These are phyloP conservation scores for Paraescarpia echinospica DNA, from an alignment of 1,140 invertebrate genomes.

Conservation along the genomic window DNA sequence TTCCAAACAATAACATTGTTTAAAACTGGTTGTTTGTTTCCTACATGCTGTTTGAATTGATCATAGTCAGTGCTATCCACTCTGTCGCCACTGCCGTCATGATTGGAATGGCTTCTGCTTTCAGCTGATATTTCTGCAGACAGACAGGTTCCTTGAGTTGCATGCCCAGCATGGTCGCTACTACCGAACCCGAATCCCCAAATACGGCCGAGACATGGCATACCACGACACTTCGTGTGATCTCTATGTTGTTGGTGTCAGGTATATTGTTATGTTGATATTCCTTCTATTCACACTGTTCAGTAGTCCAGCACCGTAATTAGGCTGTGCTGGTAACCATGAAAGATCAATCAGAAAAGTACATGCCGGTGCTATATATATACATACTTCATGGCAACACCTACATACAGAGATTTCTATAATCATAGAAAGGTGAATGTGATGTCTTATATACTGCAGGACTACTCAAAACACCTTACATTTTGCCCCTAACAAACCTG, in stretches of 20 bases:
- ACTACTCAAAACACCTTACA: no score
- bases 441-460: no score
- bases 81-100: background rate
- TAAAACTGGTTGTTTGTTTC: slow-evolving; percentile 12
- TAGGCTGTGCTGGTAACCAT: no score
- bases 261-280: slow-evolving; percentile 59
- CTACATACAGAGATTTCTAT: no score
- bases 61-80: background rate
- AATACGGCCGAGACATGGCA: slow-evolving; percentile 91
- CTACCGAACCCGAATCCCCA: slow-evolving; percentile 87
- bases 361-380: no score
- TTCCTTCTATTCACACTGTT: background rate
- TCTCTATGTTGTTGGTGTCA: slow-evolving; percentile 85
- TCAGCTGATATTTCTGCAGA: slow-evolving; percentile 65
- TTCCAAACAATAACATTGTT: background rate
- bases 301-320: no score
- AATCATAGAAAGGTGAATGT: no score
- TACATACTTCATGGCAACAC: no score
- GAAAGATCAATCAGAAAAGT: no score
- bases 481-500: no score
- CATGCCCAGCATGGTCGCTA: slow-evolving; percentile 91
- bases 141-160: slow-evolving; percentile 86
- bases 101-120: slow-evolving; percentile 27
- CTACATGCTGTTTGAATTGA: background rate
- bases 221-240: slow-evolving; percentile 91